Conservation (phyloP, 92 coral and sea anemone genomes). For the Paragorgia papillata region DNA sequence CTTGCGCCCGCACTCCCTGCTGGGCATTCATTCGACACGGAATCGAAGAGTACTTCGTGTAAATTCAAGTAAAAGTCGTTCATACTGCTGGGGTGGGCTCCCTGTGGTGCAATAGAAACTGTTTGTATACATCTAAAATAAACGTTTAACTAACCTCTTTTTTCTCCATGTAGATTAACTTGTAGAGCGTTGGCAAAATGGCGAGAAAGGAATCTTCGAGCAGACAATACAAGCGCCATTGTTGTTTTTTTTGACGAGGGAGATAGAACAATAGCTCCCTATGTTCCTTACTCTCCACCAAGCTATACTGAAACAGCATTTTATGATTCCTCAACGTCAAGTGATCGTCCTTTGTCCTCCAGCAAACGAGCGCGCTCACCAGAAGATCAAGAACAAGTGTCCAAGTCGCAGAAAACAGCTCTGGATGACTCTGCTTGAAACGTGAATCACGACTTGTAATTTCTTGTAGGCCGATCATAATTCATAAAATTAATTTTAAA, state of each 20-base stretch:
- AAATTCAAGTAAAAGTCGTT: too few species aligned
- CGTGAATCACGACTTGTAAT: too few species aligned
- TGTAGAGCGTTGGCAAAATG: constrained; percentile 79
- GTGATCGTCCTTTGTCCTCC: neutral
- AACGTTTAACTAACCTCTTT: too few species aligned
- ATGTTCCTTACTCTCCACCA: constrained; percentile 54
- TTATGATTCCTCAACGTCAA: neutral
- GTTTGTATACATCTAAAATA: too few species aligned
- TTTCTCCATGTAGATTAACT: constrained; percentile 54
- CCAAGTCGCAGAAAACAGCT: neutral
- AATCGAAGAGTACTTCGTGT: too few species aligned
- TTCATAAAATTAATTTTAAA: too few species aligned
- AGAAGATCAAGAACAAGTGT: neutral
- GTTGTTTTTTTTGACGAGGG: constrained; percentile 87
- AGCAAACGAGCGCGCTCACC: constrained; percentile 31
- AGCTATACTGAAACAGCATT: constrained; percentile 74
- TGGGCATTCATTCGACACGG: too few species aligned
- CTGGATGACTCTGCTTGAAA: neutral
- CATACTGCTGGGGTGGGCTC: too few species aligned
- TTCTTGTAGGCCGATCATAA: too few species aligned
- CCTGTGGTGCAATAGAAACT: too few species aligned
- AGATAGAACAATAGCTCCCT: constrained; percentile 46
- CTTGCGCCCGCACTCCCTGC: too few species aligned
- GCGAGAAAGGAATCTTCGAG: constrained; percentile 84
- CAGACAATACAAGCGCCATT: constrained; percentile 89